Evolutionary conservation across 92 coral and sea anemone species (phyloP).

Genomic region (Zoanthus solanderi): DNA sequence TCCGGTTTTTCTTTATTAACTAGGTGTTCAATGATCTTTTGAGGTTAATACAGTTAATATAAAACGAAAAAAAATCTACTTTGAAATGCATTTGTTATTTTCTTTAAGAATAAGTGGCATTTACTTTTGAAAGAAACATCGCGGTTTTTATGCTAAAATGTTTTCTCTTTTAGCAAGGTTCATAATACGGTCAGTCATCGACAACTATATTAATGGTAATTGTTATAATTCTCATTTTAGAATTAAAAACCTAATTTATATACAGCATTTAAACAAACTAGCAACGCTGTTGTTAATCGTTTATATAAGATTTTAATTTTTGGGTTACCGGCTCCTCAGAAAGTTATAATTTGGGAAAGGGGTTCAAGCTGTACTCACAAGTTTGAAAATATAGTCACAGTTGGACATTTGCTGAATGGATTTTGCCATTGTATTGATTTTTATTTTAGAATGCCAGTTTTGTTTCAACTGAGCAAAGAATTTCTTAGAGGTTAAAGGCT

Average conservation of each 20-base stretch:
- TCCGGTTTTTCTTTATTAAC: conserved; percentile 34
- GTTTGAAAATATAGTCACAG: conserved; percentile 11
- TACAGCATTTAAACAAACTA: conserved; percentile 5
- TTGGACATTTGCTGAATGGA: background rate
- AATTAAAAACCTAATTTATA: conserved; percentile 15
- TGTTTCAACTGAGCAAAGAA: conserved; percentile 9
- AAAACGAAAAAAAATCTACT: background rate
- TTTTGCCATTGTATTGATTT: conserved; percentile 35
- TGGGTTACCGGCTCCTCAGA: background rate
- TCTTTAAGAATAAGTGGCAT: background rate
- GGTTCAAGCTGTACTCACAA: background rate
- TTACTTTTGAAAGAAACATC: background rate
- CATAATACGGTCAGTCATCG: background rate
- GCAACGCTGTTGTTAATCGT: background rate
- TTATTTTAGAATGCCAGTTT: conserved; percentile 25
- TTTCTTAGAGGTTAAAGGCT: background rate
- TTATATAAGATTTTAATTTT: background rate
- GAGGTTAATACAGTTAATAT: conserved; percentile 25
- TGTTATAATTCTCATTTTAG: background rate
- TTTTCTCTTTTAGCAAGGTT: background rate
- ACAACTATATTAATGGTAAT: conserved; percentile 15
- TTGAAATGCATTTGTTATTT: conserved; percentile 15
- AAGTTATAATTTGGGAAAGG: background rate
- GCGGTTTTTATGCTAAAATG: background rate
- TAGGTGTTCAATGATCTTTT: conserved; percentile 13